These are phyloP conservation scores for Ectropis grisescens DNA, from an alignment of 1,140 invertebrate genomes.

Conservation along the genomic window DNA sequence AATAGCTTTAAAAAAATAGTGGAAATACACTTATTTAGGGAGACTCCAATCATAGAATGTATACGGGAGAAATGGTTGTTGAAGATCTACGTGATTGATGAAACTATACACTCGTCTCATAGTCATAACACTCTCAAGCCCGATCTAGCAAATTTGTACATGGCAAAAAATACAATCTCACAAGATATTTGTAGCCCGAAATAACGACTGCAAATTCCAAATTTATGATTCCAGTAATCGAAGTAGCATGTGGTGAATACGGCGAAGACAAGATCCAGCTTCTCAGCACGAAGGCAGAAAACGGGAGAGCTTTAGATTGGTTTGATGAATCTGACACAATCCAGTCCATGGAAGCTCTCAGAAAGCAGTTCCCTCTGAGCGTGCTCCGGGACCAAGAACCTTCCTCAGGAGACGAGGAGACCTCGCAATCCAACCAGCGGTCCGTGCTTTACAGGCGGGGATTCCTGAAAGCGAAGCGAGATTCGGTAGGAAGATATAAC, in stretches of 20 bases:
- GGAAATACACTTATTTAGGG: too few species aligned
- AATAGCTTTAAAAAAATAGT: too few species aligned
- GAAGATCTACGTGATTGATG: too few species aligned
- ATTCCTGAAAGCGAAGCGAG: constrained; percentile 80
- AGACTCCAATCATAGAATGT: too few species aligned
- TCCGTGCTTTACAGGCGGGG: constrained; percentile 78
- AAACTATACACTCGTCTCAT: too few species aligned
- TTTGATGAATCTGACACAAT: constrained; percentile 73
- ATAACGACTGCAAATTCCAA: too few species aligned
- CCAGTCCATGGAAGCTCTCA: constrained; percentile 69
- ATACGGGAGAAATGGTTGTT: too few species aligned
- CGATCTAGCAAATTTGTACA: too few species aligned
- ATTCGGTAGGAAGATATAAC: constrained; percentile 68
- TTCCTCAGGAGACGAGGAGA: constrained; percentile 73
- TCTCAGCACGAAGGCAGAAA: constrained; percentile 79
- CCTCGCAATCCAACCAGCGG: constrained; percentile 78
- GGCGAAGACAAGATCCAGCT: constrained; percentile 83
- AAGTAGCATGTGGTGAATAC: constrained; percentile 91
- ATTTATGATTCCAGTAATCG: constrained; percentile 86
- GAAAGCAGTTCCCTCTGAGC: constrained; percentile 68
- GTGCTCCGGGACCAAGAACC: constrained; percentile 38
- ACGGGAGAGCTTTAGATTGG: constrained; percentile 79
- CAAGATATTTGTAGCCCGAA: too few species aligned
- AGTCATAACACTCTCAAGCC: too few species aligned
- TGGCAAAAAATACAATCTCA: too few species aligned